These are phyloP conservation scores for Ramazzottius varieornatus DNA, from an alignment of 2,888 invertebrate genomes.

Conservation along the genomic window DNA sequence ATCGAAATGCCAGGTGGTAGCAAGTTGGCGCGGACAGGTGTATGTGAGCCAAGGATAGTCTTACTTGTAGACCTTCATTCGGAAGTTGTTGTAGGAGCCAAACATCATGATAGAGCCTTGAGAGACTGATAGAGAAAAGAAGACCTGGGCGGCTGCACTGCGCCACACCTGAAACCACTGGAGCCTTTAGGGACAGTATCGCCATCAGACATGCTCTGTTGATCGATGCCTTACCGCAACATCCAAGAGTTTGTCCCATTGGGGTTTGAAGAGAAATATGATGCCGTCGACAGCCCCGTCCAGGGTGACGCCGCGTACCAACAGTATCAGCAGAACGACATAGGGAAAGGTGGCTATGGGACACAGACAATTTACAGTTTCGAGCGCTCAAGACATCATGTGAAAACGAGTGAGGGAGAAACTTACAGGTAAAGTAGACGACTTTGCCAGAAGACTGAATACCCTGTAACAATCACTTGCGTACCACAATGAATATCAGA, in stretches of 20 bases:
- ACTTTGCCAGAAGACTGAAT: not conserved
- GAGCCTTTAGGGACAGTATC: too few species aligned
- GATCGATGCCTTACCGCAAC: not conserved
- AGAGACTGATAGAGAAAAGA: constrained; percentile 55
- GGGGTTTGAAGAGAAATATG: not conserved
- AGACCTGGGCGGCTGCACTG: constrained; percentile 54
- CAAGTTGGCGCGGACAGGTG: too few species aligned
- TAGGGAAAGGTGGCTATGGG: not conserved
- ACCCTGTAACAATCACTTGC: not conserved
- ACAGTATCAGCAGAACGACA: not conserved
- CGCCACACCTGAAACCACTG: constrained; percentile 37
- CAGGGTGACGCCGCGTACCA: not conserved
- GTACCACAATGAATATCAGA: too few species aligned
- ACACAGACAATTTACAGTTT: too few species aligned
- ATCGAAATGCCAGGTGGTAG: too few species aligned
- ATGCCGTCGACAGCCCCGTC: not conserved
- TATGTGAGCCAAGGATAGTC: too few species aligned
- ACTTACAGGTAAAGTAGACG: not conserved
- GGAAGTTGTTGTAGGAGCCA: constrained; percentile 34
- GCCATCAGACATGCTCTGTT: too few species aligned
- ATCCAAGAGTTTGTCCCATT: not conserved
- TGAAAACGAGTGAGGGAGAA: too few species aligned
- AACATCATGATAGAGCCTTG: constrained; percentile 49
- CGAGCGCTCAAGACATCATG: too few species aligned
- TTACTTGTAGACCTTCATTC: constrained; percentile 26